Percentiles rank a stretch among this genome's conserved stretches.
phyloP scores from a whole-genome alignment of 2,888 invertebrate genomes.

The Siphlonurus alternatus region DNA sequence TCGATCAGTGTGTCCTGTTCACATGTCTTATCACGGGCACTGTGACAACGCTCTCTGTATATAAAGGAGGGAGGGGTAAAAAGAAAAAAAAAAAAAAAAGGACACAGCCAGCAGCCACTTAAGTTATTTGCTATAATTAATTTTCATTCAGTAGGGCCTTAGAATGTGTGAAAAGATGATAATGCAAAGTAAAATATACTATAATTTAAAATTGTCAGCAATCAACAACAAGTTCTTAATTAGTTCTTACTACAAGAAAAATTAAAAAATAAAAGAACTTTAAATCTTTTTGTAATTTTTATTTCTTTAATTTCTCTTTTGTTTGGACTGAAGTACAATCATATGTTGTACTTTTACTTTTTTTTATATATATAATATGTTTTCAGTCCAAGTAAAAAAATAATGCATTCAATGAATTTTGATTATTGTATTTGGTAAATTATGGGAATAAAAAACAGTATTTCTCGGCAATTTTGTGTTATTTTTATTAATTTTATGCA shows the following conservation, averaged over 20 bases:
- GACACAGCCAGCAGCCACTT: too few species aligned
- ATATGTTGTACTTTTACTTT: background rate
- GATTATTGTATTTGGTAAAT: slow-evolving; percentile 1
- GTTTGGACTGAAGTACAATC: background rate
- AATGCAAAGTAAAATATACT: too few species aligned
- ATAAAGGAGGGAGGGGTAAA: background rate
- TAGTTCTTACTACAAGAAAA: background rate
- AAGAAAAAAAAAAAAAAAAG: background rate
- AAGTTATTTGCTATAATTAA: too few species aligned
- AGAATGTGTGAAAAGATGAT: background rate
- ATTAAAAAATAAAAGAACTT: background rate
- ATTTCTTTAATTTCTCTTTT: background rate
- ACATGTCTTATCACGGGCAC: background rate
- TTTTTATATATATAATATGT: background rate
- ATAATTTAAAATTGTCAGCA: background rate
- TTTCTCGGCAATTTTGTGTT: background rate
- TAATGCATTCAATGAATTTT: background rate
- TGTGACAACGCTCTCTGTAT: background rate
- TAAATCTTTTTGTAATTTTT: background rate
- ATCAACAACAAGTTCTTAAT: background rate
- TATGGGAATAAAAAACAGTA: background rate
- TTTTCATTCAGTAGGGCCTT: background rate
- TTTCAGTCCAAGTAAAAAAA: background rate
- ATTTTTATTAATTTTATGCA: too few species aligned
- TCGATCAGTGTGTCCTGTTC: background rate